These are phyloP conservation scores for Drosophila neotestacea DNA, from an alignment of 2,888 invertebrate species.

Conservation along the genomic window DNA sequence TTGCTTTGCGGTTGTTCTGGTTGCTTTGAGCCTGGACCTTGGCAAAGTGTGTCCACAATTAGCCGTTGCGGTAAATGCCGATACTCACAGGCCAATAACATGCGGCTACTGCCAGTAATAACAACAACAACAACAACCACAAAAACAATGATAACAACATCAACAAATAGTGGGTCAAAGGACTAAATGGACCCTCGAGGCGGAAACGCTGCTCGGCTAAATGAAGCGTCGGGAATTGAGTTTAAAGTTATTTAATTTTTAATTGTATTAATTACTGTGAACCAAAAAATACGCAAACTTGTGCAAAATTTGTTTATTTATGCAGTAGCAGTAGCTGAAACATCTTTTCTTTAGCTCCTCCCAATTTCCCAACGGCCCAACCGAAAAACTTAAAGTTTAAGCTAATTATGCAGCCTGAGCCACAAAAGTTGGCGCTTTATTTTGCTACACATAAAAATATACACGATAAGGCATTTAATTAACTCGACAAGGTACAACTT, in stretches of 20 bases:
- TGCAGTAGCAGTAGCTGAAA: constrained; percentile 54
- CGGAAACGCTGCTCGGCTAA: constrained; percentile 22
- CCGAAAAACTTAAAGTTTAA: constrained; percentile 53
- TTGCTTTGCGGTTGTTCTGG: constrained; percentile 42
- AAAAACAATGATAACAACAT: constrained; percentile 6
- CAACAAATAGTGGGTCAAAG: constrained; percentile 3
- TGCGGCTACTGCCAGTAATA: constrained; percentile 38
- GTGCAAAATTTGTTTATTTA: constrained; percentile 69
- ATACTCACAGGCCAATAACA: constrained; percentile 58
- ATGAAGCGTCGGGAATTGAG: constrained; percentile 61
- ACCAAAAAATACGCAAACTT: constrained; percentile 47
- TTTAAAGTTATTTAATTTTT: constrained; percentile 74
- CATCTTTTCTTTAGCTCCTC: constrained; percentile 12
- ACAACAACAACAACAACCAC: constrained; percentile 11
- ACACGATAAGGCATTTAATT: constrained; percentile 54
- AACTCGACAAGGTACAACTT: constrained; percentile 45
- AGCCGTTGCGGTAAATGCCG: constrained; percentile 52
- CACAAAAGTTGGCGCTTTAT: constrained; percentile 49
- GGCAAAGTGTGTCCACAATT: constrained; percentile 53
- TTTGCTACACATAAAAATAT: constrained; percentile 44
- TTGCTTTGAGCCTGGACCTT: constrained; percentile 46
- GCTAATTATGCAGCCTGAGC: constrained; percentile 58
- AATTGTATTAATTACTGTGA: constrained; percentile 72
- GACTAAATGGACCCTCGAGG: constrained; percentile 36
- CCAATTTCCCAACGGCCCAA: constrained; percentile 46